Evolutionary conservation across 2,888 invertebrate species (phyloP).

Genomic region (Pristionchus maxplancki): DNA sequence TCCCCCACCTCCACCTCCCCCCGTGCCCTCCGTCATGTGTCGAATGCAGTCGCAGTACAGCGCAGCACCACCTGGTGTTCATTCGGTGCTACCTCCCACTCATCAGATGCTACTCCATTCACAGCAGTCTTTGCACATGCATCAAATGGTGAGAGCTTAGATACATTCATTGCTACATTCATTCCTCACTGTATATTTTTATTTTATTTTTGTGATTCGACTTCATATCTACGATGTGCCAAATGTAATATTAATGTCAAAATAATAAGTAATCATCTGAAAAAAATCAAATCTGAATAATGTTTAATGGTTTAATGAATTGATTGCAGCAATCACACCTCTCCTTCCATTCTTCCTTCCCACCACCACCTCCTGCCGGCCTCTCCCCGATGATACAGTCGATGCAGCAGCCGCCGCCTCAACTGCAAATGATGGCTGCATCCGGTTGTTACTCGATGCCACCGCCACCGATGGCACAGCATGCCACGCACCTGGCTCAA

Average conservation of each 20-base stretch:
- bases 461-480: not conserved
- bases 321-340: too few species aligned
- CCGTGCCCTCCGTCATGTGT: not conserved
- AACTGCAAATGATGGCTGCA: not conserved
- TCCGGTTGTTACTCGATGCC: constrained; percentile 12
- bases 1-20: not conserved
- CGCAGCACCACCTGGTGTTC: not conserved
- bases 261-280: too few species aligned
- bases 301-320: too few species aligned
- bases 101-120: not conserved
- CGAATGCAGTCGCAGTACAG: not conserved
- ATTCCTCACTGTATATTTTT: too few species aligned
- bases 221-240: too few species aligned
- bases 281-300: too few species aligned
- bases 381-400: not conserved
- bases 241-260: too few species aligned
- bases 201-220: too few species aligned
- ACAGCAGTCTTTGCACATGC: too few species aligned
- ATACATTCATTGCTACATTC: too few species aligned
- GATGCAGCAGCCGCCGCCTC: constrained; percentile 49
- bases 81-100: not conserved
- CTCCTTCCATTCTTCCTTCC: too few species aligned
- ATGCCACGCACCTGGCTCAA: not conserved
- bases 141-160: too few species aligned
- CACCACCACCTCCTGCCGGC: not conserved